Evolutionary conservation across 37 sponge, comb jelly and placozoan genomes (phyloP), one percentile per base, ranked within the genome.

Genomic region (Theonella swinhoei): DNA sequence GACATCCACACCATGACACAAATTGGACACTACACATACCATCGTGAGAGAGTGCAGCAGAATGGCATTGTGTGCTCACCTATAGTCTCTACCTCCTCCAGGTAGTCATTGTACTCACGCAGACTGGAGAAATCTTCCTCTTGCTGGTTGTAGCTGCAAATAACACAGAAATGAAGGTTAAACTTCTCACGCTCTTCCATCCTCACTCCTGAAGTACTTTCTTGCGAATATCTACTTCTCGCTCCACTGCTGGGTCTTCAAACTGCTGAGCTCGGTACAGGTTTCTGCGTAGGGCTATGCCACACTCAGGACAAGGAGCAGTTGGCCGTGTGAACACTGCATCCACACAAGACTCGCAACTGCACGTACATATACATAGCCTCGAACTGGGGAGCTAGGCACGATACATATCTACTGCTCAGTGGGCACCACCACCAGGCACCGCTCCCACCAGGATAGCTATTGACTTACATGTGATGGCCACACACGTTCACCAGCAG

Each of bases 401-500:
- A 72, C 11, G 36, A 8, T 39, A 7, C 26, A 30, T 70, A 35
- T 30, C 39, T 70, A 66, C n/a, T 66, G 68, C 28, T 8, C 68
- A n/a, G n/a, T n/a, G n/a, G n/a, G n/a, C n/a, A n/a, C n/a, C n/a
- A 66, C 26, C 22, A 66, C 26, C 20, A 66, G n/a, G 7, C n/a
- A 66, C 17, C 8, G 8, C 22, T 25, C n/a, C 7, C 26, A 58
- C 19, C 60, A 22, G 60, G 19, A 58, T 19, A 58, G 19, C 19
- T 19, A 19, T 58, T 20, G 19, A 37, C 87, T 85, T 42, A 94
- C 93, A 98, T 73, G 39, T 88, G 86, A 66, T 98, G 99, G 19
- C 99, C 99, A 86, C 99, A 98, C 9, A 86, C 89, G 81, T 98
- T 98, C 23, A 98, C 95, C 76, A 98, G 61, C 3, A 98, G 88